Evolutionary conservation across 2,113 vertebrate species (phyloP), one percentile per base, ranked within the genome.

Genomic region (Pao palembangensis): DNA sequence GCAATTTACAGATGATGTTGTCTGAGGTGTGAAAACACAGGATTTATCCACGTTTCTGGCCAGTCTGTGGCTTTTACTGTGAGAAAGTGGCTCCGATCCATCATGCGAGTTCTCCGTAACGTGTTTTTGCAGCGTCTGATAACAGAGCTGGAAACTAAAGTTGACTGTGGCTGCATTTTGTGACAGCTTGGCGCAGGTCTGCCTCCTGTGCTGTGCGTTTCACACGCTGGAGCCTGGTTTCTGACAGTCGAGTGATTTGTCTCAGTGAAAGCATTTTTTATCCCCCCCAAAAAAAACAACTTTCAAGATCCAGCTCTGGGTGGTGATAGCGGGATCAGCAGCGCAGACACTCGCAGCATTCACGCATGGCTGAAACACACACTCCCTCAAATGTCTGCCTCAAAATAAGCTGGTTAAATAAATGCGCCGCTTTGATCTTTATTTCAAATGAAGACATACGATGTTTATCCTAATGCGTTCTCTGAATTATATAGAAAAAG

Each of bases 401-500:
- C 28, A 65, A 81, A 81, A 76, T 61, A 72, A 55, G 58, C 62
- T 68, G 59, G 70, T 52, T 64, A 80, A 75, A 73, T 70, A 85
- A 87, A 82, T 82, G 80, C 73, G 68, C 58, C 67, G 64, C 71
- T 76, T 63, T 76, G 75, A 81, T 84, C 76, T 82, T 70, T 71
- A 78, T 79, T 81, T 65, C 61, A 67, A 75, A 84, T 61, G 65
- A 69, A 75, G 71, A 73, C 66, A 65, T 72, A 67, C 55, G 79
- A 80, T 78, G 75, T 82, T 75, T 77, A 81, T 83, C 69, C 11
- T 28, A 55, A 69, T 65, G 56, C 75, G 73, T 78, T 65, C 51
- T 0, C 42, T 60, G 57, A 51, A 73, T 82, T 67, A 2, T 62
- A 65, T 75, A 58, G 66, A 52, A 54, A 61, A 71, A 18, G 8